Percentiles rank a stretch among this genome's conserved stretches.
Evolutionary conservation across 2,797 vertebrate genomes (phyloP).

Genomic region (Darevskia nairensis): DNA sequence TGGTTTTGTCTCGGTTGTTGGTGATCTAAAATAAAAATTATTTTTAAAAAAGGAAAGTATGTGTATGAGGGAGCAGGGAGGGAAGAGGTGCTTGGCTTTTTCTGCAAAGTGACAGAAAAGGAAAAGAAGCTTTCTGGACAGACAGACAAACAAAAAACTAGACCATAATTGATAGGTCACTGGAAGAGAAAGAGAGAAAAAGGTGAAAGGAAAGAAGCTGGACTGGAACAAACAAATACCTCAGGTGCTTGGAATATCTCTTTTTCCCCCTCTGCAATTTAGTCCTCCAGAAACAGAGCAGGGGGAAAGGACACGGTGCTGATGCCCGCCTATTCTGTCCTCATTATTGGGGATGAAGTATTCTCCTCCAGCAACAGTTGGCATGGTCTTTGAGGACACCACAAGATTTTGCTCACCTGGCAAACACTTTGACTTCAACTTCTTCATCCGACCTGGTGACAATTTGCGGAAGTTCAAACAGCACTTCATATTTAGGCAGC

Average conservation of each 20-base stretch:
- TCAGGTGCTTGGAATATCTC: not conserved
- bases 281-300: not conserved
- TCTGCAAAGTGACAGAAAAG: not conserved
- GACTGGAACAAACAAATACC: too few relatives aligned
- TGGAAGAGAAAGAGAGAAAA: not conserved
- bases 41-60: not conserved
- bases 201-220: not conserved
- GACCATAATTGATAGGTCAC: not conserved
- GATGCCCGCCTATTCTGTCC: not conserved
- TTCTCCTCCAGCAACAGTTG: not conserved
- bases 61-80: not conserved
- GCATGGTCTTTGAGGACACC: not conserved
- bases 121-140: not conserved
- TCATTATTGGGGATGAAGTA: too few relatives aligned
- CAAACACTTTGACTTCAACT: not conserved
- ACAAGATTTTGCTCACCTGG: conserved; percentile 11
- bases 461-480: not conserved
- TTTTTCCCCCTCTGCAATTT: not conserved
- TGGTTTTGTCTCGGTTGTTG: too few relatives aligned
- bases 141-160: not conserved
- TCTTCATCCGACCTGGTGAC: not conserved
- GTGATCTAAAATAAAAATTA: too few relatives aligned
- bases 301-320: not conserved
- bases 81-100: not conserved
- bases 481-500: conserved; percentile 16